Evolutionary conservation across 2,797 vertebrate genomes (phyloP).

Genomic region (Rhyacichthys aspro): DNA sequence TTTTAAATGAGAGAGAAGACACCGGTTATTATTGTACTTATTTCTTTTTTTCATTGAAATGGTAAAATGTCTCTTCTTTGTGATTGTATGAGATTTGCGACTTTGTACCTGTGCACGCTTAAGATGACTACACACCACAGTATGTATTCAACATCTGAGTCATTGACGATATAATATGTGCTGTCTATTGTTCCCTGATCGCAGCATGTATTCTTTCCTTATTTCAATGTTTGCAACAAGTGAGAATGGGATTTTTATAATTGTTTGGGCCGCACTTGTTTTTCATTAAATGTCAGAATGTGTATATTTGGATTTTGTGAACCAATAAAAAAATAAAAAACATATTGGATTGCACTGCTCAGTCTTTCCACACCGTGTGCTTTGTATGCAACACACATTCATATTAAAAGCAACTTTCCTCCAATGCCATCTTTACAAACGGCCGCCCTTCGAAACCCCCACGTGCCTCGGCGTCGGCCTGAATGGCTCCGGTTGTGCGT

Average conservation of each 20-base stretch:
- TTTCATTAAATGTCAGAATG: slow-evolving; percentile 1
- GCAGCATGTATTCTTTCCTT: not conserved
- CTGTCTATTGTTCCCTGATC: too few relatives aligned
- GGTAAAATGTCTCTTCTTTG: too few relatives aligned
- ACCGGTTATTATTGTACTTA: too few relatives aligned
- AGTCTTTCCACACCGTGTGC: not conserved
- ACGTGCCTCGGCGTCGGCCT: not conserved
- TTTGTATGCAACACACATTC: not conserved
- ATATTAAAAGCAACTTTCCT: slow-evolving; percentile 1
- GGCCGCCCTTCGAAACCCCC: not conserved
- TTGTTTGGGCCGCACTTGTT: not conserved
- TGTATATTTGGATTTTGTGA: not conserved
- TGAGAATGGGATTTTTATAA: slow-evolving; percentile 2
- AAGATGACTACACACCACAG: too few relatives aligned
- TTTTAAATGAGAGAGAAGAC: too few relatives aligned
- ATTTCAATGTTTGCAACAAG: not conserved
- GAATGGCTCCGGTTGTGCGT: not conserved
- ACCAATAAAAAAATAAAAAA: not conserved
- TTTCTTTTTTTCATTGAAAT: too few relatives aligned
- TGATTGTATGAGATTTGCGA: too few relatives aligned
- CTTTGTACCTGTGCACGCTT: too few relatives aligned
- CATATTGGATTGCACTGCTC: not conserved
- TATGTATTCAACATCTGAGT: too few relatives aligned
- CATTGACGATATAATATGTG: too few relatives aligned
- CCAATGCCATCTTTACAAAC: not conserved